Base-by-base conservation (phyloP, 2,888 invertebrate genomes). In the Hyalella azteca region DNA sequence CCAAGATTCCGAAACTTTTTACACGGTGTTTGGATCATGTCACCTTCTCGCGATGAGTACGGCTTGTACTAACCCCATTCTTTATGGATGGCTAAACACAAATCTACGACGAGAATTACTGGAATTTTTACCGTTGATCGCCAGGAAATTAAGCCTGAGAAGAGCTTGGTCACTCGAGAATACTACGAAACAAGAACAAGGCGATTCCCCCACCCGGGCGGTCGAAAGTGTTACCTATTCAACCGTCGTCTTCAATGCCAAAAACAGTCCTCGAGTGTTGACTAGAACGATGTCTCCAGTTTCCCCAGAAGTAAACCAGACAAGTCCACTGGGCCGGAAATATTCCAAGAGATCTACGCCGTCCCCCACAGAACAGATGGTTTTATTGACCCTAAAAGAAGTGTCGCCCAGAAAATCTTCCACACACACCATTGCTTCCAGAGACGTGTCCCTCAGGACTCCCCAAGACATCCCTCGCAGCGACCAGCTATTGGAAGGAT, bases 51-150 rank as follows among this genome's bases (percentile, higher is more conserved):
- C 91, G 9, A 89, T 91, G 87, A 88, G 89, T 29, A 90, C 91
- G 1, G 90, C 91, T 0, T 89, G 90, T 81, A 88, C 90, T 41
- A 91, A 91, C 86, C 91, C 91, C 0, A 89, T 91, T 41, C 88
- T 91, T 26, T 91, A 91, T 86, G 91, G 91, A 7, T 90, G 91
- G 89, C 88, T 91, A 79, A 91, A 91, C 87, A 91, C 91, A 82
- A 90, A 91, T 86, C 90, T 91, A 86, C 86, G 89, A 22, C 87
- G 87, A n/a, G 90, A 91, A 86, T 73, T 82, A 36, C 41, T 54
- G 59, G 78, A 79, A n/a, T 73, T 81, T 49, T 26, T 81, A 40
- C 77, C 79, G 4, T n/a, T 36, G n/a, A 54, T 60, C 32, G 26
- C 48, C 7, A 54, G 59, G 40, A 78, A 45, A 45, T 9, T 75